Conservation (phyloP, 1,140 invertebrate species). For the Microplitis mediator region DNA sequence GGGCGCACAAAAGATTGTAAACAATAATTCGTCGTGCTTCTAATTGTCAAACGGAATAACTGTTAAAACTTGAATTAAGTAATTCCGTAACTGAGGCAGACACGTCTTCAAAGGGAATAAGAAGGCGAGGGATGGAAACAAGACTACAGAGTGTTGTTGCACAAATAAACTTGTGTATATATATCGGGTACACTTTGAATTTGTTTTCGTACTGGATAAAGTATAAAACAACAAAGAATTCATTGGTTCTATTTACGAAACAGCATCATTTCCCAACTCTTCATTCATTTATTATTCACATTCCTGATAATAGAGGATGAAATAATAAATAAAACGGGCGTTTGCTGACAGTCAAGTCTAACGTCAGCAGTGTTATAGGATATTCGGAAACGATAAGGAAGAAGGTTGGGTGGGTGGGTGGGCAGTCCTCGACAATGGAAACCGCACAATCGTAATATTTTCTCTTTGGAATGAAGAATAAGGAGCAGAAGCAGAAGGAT, state of each 20-base stretch:
- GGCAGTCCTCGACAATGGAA: neutral
- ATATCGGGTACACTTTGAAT: neutral
- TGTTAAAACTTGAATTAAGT: constrained; percentile 42
- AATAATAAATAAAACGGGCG: neutral
- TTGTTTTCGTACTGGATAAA: neutral
- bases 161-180: constrained; percentile 36
- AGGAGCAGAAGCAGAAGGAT: neutral
- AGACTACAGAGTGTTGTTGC: constrained; percentile 14
- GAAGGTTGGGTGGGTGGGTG: neutral
- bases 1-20: constrained; percentile 40
- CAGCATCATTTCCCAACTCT: too few relatives aligned
- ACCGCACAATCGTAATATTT: neutral
- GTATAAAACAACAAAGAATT: neutral
- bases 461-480: neutral
- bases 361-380: constrained; percentile 2
- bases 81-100: constrained; percentile 34
- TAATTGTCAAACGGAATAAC: constrained; percentile 38
- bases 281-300: neutral
- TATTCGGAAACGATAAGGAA: constrained; percentile 1
- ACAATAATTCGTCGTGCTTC: constrained; percentile 26
- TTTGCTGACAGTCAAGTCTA: neutral
- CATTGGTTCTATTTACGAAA: neutral
- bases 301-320: neutral
- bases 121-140: constrained; percentile 31
- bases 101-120: constrained; percentile 21